Base-by-base conservation (phyloP, 2,888 invertebrate species). In the Micropterix aruncella region DNA sequence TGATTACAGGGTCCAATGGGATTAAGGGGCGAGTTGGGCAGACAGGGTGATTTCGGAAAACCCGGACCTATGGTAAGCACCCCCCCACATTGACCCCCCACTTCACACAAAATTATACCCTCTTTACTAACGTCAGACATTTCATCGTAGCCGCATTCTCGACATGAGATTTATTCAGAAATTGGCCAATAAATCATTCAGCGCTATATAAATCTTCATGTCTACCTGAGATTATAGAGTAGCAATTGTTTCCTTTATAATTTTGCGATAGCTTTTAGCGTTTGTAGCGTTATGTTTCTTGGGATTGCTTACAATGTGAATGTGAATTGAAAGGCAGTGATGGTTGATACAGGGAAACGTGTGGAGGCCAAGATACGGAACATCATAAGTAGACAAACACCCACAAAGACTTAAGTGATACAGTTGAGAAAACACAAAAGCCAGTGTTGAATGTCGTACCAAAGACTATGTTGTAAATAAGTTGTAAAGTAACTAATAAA, bases 1-100 rank as follows among this genome's bases (percentile, higher is more conserved):
- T 54, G 51, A 48, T 59, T 60, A 48, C 69, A 83, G 85, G 88
- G 90, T 57, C 89, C 83, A 52, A 88, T 80, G 77, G 90, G 83
- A 55, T 73, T 81, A 53, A 79, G 83, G 60, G 86, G 86, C 43
- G 85, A 84, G 62, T 66, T 74, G 53, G 86, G 86, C 52, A 73
- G 77, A 56, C 69, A 77, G 52, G 81, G 82, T 52, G 82, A 81
- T 59, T 70, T 77, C 55, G 88, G 88, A 52, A 83, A 83, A 60
- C 66, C 77, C 55, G 89, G 88, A 44, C 73, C 79, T 48, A 75
- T 80, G 81, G 89, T 89, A 78, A 83, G 86, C 75, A 38, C 27
- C 5, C 5, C 12, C 5, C 27, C 27, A 27, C 5, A 27, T 27
- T 27, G 27, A 27, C 27, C 5, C 27, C 27, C 12, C 27, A 27